phyloP scores from a whole-genome alignment of 2,113 vertebrate genomes.

The Nycticorax nycticorax region DNA sequence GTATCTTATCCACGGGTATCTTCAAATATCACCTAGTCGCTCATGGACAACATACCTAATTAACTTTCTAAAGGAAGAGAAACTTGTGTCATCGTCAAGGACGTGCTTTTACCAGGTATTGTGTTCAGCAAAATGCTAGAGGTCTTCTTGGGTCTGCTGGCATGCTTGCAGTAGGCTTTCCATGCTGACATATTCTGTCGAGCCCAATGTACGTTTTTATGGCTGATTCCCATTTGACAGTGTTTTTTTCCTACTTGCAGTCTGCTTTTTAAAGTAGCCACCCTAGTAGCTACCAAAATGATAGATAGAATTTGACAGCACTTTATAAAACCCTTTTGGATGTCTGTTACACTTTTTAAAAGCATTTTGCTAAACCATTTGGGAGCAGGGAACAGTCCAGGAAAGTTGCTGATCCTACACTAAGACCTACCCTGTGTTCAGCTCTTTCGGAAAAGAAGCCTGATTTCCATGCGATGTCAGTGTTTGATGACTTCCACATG shows the following conservation, averaged over 20 bases:
- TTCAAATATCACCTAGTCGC: neutral
- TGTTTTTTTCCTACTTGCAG: neutral
- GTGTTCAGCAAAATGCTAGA: neutral
- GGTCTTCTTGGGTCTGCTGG: neutral
- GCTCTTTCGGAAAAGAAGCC: neutral
- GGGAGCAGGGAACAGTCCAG: neutral
- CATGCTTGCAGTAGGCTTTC: neutral
- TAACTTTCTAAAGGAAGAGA: neutral
- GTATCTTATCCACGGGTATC: neutral
- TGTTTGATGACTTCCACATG: slow-evolving; percentile 68
- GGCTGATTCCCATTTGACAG: neutral
- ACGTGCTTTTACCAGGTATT: neutral
- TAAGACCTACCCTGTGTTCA: neutral
- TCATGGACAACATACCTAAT: neutral
- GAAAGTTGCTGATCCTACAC: neutral
- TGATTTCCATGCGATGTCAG: slow-evolving; percentile 56
- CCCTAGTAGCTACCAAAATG: neutral
- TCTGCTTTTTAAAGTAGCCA: neutral
- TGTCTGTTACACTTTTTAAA: neutral
- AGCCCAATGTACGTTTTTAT: neutral
- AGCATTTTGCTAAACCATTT: neutral
- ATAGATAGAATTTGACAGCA: neutral
- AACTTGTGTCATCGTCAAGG: neutral
- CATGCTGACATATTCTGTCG: neutral
- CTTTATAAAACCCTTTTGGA: neutral